A percentile compares a stretch with the other conserved stretches of the same genome.
Evolutionary conservation across 1,140 invertebrate genomes (phyloP).

Genomic region (Muscidifurax raptorellus): DNA sequence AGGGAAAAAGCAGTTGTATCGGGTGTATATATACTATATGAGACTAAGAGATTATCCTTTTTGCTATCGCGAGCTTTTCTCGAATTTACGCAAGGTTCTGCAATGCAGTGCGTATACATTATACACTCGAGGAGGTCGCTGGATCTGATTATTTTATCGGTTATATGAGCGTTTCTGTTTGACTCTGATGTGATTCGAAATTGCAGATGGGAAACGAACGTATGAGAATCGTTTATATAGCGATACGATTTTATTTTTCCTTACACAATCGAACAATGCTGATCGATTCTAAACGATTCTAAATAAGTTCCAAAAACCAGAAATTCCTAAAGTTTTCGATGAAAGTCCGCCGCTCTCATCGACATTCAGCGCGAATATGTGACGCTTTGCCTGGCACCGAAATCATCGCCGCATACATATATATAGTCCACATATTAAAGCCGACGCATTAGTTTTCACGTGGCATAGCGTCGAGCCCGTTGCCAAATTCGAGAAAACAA

Average conservation of each 20-base stretch:
- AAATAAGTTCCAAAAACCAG: too few relatives aligned
- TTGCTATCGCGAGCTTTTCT: constrained; percentile 19
- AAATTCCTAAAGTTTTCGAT: not conserved
- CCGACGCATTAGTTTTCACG: constrained; percentile 22
- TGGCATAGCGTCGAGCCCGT: constrained; percentile 11
- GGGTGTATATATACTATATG: constrained; percentile 1
- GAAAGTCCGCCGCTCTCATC: not conserved
- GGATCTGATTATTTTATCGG: not conserved
- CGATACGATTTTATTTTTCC: too few relatives aligned
- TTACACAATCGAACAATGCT: too few relatives aligned
- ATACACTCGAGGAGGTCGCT: not conserved
- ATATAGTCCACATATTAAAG: not conserved
- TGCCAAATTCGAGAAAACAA: constrained; percentile 26
- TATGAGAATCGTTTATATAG: too few relatives aligned
- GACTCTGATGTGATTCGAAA: not conserved
- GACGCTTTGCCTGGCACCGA: not conserved
- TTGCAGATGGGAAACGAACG: too few relatives aligned
- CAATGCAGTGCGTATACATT: not conserved
- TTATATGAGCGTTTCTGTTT: not conserved
- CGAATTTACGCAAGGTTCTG: not conserved
- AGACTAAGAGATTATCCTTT: constrained; percentile 64
- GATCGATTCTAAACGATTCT: too few relatives aligned
- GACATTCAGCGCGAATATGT: constrained; percentile 2
- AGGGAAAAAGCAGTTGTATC: not conserved
- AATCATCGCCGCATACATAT: not conserved